A percentile compares a stretch with the other conserved stretches of the same genome.
Conservation (phyloP, 2,797 vertebrate genomes). For the Gallinago stenura region DNA sequence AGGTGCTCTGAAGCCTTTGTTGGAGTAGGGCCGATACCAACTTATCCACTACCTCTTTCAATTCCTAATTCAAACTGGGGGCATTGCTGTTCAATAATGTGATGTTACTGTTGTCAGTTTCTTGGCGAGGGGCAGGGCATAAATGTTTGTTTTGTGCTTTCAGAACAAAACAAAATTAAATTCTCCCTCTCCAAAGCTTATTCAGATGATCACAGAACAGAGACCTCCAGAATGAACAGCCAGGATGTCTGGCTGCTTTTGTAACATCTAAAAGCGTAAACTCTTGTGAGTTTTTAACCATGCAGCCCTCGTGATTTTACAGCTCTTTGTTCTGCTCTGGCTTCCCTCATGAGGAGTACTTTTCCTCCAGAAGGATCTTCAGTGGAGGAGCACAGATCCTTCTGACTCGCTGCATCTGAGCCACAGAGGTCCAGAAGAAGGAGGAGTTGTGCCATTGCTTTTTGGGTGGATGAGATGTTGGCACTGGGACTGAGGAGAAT, state of each 20-base stretch:
- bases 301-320: neutral
- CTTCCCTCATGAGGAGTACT: accelerated
- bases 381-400: neutral
- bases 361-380: neutral
- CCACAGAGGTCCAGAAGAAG: neutral
- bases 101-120: conserved; percentile 1
- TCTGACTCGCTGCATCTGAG: neutral
- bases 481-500: neutral
- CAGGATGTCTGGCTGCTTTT: neutral
- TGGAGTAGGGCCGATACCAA: neutral
- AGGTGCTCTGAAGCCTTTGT: conserved; percentile 13
- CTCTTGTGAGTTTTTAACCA: neutral
- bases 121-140: neutral
- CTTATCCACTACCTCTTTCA: neutral
- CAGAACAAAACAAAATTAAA: conserved; percentile 9
- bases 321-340: neutral
- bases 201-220: neutral
- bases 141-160: neutral
- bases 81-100: neutral
- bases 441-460: neutral
- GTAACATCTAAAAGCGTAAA: neutral
- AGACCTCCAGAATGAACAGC: neutral
- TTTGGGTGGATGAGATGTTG: neutral
- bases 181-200: neutral
- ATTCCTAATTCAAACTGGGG: neutral